Conservation (phyloP, 2,113 vertebrate genomes). For the Dolichallabes microphthalmus region DNA sequence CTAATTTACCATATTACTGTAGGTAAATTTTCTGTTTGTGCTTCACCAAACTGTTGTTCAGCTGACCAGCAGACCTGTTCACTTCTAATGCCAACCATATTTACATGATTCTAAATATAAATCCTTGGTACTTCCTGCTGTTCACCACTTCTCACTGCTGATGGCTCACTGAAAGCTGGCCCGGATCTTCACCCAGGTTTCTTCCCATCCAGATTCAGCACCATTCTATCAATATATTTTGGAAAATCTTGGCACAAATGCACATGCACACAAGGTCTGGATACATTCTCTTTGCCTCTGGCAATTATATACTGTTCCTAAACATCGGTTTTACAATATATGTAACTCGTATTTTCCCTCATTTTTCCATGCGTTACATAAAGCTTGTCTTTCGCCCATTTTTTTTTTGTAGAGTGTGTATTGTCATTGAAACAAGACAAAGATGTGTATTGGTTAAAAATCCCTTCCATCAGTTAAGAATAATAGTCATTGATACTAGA, state of each 20-base stretch:
- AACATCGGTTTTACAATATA: neutral
- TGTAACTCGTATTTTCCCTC: neutral
- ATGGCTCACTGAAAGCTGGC: neutral
- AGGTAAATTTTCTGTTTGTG: neutral
- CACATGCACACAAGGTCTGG: neutral
- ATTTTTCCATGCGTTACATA: neutral
- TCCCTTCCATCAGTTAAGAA: neutral
- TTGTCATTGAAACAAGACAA: neutral
- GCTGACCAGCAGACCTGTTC: neutral
- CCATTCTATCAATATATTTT: neutral
- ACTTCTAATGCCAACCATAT: no score
- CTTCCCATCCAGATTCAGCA: neutral
- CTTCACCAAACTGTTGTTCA: neutral
- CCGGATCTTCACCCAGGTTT: neutral
- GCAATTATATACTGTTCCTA: neutral
- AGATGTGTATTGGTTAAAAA: neutral
- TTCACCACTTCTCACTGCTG: neutral
- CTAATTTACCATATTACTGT: no score
- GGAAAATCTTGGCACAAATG: neutral
- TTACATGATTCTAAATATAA: no score
- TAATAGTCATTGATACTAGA: neutral
- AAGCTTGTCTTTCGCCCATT: accelerated
- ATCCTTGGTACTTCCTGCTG: neutral
- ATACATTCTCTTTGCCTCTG: neutral
- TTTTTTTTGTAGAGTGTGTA: neutral